Evolutionary conservation across 2,113 vertebrate species (phyloP), one percentile per base, ranked within the genome.

Genomic region (sheep (Ovis aries)): DNA sequence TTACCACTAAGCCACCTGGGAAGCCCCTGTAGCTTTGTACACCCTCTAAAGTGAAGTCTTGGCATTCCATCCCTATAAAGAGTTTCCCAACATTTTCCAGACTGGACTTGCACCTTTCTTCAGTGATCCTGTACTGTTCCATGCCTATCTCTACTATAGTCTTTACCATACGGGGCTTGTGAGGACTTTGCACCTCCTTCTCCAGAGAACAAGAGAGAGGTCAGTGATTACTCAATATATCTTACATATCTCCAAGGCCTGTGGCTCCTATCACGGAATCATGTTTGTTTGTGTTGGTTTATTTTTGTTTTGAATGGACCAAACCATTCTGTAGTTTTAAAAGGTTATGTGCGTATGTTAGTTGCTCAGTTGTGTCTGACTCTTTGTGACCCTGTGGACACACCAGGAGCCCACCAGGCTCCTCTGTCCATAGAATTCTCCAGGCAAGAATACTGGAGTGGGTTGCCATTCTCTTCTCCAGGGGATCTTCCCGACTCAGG

Each of bases 241-340:
- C 19, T 52, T 94, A 25, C 48, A 4, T 14, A 29, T 21, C 21
- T 45, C 80, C 21, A 83, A 67, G 52, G 50, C 50, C 62, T 15
- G n/a, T 2, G 16, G 31, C 85, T 93, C 53, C 23, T 40, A 23
- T 88, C 53, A 77, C 3, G 3, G 10, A 60, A 36, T n/a, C 64
- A 67, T 5, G 19, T 89, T 36, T 52, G 60, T 87, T 62, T 57
- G 21, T 43, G 7, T 14, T 82, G 59, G 11, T 50, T 36, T 60
- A 5, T 81, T 93, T 57, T 71, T 80, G 55, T 89, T 93, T 88
- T 88, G 29, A 81, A 82, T 67, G 48, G 40, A 89, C 50, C 16
- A 77, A 92, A 62, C 17, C 23, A 45, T 43, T 55, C 14, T 6
- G 10, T 33, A 95, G 31, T 33, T 90, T 87, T 31, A 91, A 85